A percentile compares a stretch with the other conserved stretches of the same genome.
These are phyloP conservation scores for Atethmia centrago DNA, from an alignment of 2,888 invertebrate genomes.

Conservation along the genomic window DNA sequence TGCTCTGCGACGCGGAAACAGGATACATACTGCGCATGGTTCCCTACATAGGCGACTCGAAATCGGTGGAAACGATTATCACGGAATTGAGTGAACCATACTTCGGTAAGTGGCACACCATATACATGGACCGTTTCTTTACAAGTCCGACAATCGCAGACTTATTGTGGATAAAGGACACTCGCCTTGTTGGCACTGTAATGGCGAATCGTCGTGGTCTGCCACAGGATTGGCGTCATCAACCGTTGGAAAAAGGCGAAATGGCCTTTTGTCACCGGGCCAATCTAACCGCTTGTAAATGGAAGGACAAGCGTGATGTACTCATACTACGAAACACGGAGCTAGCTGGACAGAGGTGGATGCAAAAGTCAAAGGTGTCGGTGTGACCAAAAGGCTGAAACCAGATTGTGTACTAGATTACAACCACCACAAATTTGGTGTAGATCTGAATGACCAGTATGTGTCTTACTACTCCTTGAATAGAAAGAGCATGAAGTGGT, in stretches of 20 bases:
- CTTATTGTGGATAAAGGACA: conserved; percentile 15
- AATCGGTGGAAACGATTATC: conserved; percentile 9
- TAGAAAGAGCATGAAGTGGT: conserved; percentile 43
- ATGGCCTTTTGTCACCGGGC: conserved; percentile 16
- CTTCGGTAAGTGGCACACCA: conserved; percentile 29
- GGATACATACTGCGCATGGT: conserved; percentile 32
- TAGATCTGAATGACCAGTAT: conserved; percentile 12
- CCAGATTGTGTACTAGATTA: conserved; percentile 17
- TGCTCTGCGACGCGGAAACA: conserved; percentile 46
- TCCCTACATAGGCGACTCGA: conserved; percentile 6
- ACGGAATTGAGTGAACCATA: conserved; percentile 17
- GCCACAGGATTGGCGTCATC: conserved; percentile 49
- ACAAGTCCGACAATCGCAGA: conserved; percentile 6
- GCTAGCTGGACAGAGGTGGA: conserved; percentile 46
- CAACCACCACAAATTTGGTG: background rate
- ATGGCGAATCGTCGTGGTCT: conserved; percentile 51
- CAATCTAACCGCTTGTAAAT: conserved; percentile 39
- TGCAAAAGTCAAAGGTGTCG: conserved; percentile 9
- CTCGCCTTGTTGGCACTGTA: conserved; percentile 51
- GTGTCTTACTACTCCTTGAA: conserved; percentile 12
- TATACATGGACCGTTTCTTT: conserved; percentile 8
- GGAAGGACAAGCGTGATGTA: conserved; percentile 49
- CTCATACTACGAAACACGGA: conserved; percentile 44
- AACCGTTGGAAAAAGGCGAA: conserved; percentile 20
- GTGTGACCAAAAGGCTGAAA: conserved; percentile 2